A percentile compares a stretch with the other conserved stretches of the same genome.
Conservation (phyloP, 1,140 invertebrate genomes). For the Trichogramma pretiosum region DNA sequence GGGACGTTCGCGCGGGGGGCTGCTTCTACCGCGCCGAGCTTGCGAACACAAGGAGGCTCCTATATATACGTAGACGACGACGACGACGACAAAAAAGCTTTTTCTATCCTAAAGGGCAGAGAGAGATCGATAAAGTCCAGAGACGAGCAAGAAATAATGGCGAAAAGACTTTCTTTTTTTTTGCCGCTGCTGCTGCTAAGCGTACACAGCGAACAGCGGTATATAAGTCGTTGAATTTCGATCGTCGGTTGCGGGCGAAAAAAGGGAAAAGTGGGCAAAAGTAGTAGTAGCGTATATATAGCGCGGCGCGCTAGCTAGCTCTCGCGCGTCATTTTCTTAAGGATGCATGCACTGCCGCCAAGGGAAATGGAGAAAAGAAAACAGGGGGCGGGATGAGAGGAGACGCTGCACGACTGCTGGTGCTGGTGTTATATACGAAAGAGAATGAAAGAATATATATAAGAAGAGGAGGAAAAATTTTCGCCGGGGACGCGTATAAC, state of each 20-base stretch:
- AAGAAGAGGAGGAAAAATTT: not conserved
- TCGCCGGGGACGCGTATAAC: conserved; percentile 16
- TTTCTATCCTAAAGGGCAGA: not conserved
- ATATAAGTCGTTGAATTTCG: too few relatives aligned
- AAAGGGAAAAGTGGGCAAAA: not conserved
- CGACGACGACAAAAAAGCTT: not conserved
- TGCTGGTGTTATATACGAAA: not conserved
- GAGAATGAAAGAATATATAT: not conserved
- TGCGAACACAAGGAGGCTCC: not conserved
- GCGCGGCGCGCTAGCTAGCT: too few relatives aligned
- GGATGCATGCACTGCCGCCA: not conserved
- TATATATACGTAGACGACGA: not conserved
- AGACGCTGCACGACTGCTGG: too few relatives aligned
- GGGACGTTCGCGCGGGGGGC: not conserved
- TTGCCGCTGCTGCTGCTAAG: not conserved
- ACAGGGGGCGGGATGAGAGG: not conserved
- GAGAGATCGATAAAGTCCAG: conserved; percentile 7
- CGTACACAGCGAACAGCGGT: conserved; percentile 1
- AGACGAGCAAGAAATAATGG: conserved; percentile 6
- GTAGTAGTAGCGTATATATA: not conserved
- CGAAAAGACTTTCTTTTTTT: not conserved
- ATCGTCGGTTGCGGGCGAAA: not conserved
- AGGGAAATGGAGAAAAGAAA: not conserved
- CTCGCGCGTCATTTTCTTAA: not conserved
- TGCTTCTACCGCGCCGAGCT: not conserved